Conservation (phyloP, 2,797 vertebrate species). For the Vespertilio murinus region DNA sequence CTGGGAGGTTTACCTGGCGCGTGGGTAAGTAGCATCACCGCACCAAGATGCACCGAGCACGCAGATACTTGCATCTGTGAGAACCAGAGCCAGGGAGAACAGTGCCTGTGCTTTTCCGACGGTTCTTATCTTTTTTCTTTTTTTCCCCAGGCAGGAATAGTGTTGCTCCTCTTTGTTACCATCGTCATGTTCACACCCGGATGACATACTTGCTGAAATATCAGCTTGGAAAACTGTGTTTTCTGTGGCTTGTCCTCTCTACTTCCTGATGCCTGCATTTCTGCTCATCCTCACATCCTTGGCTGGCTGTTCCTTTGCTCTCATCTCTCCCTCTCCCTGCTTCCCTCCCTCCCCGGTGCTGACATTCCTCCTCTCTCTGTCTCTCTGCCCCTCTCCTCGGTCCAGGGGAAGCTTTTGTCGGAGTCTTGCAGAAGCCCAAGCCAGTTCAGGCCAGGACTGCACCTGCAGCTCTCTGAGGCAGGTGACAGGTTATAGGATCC, state of each 20-base stretch:
- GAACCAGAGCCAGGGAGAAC: not conserved
- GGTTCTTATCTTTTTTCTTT: not conserved
- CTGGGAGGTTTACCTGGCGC: not conserved
- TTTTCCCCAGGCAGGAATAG: not conserved
- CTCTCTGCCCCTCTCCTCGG: not conserved
- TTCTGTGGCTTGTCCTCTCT: not conserved
- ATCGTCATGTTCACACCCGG: not conserved
- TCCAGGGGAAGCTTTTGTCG: not conserved
- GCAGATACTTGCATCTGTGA: not conserved
- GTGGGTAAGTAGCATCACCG: fast-evolving
- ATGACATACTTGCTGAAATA: constrained; percentile 18
- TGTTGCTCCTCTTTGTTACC: not conserved
- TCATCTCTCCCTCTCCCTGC: not conserved
- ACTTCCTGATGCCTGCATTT: not conserved
- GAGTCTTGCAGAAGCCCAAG: not conserved
- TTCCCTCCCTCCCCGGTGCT: not conserved
- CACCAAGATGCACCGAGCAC: no score
- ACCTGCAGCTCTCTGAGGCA: not conserved
- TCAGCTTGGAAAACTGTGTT: constrained; percentile 18
- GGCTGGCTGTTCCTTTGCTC: not conserved
- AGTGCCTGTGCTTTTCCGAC: not conserved
- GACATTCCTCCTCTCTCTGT: not conserved
- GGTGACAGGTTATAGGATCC: not conserved
- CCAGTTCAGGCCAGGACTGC: not conserved
- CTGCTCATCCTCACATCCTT: not conserved